These are phyloP conservation scores for Trypoxylus dichotomus DNA, from an alignment of 1,140 invertebrate species.

Conservation along the genomic window DNA sequence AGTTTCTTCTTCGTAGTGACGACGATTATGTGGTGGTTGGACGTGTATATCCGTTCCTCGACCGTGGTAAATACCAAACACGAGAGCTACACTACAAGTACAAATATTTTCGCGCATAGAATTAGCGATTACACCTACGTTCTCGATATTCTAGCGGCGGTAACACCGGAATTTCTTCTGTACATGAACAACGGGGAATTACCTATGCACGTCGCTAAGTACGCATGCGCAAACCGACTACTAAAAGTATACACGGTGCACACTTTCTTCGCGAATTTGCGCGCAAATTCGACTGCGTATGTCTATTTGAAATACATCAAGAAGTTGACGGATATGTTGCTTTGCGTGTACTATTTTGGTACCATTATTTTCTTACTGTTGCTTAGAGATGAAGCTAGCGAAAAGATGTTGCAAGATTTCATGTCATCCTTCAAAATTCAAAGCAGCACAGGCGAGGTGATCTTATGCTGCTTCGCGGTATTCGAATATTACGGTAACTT, in stretches of 20 bases:
- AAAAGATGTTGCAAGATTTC: neutral
- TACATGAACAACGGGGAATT: constrained; percentile 28
- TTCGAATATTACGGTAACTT: neutral
- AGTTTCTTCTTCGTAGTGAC: constrained; percentile 27
- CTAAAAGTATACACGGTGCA: constrained; percentile 25
- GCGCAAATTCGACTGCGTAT: neutral
- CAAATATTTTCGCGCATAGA: constrained; percentile 28
- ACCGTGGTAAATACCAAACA: constrained; percentile 33
- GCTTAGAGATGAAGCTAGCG: neutral
- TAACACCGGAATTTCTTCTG: constrained; percentile 35
- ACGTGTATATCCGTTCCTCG: constrained; percentile 34
- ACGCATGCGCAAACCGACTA: neutral
- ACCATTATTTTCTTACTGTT: neutral
- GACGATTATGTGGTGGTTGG: constrained; percentile 27
- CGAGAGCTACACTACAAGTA: neutral
- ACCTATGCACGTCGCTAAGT: neutral
- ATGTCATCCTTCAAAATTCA: neutral
- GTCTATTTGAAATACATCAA: neutral
- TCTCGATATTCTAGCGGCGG: constrained; percentile 32
- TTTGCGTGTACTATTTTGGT: constrained; percentile 1
- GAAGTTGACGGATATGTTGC: neutral
- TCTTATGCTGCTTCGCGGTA: neutral
- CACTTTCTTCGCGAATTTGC: neutral
- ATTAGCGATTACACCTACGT: constrained; percentile 7
- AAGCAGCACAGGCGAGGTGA: neutral